Conservation (phyloP, 2,113 vertebrate species). For the Parus major region DNA sequence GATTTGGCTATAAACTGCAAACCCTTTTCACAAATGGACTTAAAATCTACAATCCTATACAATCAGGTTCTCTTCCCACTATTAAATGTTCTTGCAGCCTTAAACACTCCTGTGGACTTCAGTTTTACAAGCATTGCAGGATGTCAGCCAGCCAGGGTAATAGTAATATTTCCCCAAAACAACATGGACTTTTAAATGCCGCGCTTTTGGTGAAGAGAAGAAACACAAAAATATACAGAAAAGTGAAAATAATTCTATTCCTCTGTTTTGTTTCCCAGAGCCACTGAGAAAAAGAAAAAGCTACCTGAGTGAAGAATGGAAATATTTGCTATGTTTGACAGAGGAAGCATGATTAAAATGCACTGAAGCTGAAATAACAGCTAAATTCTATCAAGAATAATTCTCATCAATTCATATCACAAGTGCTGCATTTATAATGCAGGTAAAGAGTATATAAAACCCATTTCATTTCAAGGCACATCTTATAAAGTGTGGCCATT, state of each 20-base stretch:
- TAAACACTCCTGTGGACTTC: background rate
- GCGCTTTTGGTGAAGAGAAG: background rate
- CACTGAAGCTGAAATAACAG: slow-evolving; percentile 65
- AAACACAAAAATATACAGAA: background rate
- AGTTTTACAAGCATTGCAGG: background rate
- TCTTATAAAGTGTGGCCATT: background rate
- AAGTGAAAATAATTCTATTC: background rate
- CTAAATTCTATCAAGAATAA: slow-evolving; percentile 35
- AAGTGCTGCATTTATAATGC: slow-evolving; percentile 34
- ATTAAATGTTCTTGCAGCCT: background rate
- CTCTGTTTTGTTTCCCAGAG: background rate
- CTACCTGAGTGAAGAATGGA: slow-evolving; percentile 38
- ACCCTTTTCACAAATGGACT: background rate
- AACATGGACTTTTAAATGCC: background rate
- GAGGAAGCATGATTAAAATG: slow-evolving; percentile 69
- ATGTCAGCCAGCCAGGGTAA: background rate
- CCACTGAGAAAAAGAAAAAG: slow-evolving; percentile 5
- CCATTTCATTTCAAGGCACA: slow-evolving; percentile 21
- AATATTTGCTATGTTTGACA: slow-evolving; percentile 32
- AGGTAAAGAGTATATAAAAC: slow-evolving; percentile 16
- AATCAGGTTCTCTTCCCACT: background rate
- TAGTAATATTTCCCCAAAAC: background rate
- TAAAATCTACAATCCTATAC: background rate
- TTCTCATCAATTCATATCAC: background rate
- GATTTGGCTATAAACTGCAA: background rate